A percentile compares a stretch with the other conserved stretches of the same genome.
These are phyloP conservation scores for Leucania comma DNA, from an alignment of 2,888 invertebrate genomes.

Conservation along the genomic window DNA sequence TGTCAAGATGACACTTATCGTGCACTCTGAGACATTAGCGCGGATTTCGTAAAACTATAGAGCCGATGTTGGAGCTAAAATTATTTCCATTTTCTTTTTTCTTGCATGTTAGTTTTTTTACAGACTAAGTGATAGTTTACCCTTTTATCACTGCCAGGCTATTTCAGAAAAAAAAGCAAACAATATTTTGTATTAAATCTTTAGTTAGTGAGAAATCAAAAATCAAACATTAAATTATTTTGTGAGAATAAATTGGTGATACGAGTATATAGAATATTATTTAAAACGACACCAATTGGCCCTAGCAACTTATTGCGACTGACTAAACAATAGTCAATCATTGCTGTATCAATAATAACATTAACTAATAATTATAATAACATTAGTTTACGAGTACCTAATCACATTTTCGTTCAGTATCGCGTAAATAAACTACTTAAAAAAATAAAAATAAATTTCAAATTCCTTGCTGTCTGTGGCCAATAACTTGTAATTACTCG, in stretches of 20 bases:
- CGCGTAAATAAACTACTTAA: constrained; percentile 6
- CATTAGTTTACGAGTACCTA: constrained; percentile 3
- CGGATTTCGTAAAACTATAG: constrained; percentile 33
- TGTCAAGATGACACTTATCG: constrained; percentile 57
- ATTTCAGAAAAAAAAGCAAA: no score
- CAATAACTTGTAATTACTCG: constrained; percentile 5
- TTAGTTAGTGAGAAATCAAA: background rate
- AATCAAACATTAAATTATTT: no score
- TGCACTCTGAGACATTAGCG: constrained; percentile 27
- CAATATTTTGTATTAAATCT: no score
- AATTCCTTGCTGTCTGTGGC: background rate
- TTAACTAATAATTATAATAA: no score
- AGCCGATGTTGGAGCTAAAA: constrained; percentile 18
- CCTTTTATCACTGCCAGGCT: no score
- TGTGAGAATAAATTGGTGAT: no score
- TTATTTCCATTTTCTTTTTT: background rate
- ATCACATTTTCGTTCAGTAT: background rate
- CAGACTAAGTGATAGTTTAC: no score
- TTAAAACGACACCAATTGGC: background rate
- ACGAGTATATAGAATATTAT: no score
- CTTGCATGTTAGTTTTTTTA: background rate
- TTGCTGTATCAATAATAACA: background rate
- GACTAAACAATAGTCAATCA: constrained; percentile 1
- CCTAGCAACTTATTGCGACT: background rate
- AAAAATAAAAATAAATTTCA: no score